Evolutionary conservation across 2,888 invertebrate species (phyloP).

Genomic region (Cheilosia vernalis): DNA sequence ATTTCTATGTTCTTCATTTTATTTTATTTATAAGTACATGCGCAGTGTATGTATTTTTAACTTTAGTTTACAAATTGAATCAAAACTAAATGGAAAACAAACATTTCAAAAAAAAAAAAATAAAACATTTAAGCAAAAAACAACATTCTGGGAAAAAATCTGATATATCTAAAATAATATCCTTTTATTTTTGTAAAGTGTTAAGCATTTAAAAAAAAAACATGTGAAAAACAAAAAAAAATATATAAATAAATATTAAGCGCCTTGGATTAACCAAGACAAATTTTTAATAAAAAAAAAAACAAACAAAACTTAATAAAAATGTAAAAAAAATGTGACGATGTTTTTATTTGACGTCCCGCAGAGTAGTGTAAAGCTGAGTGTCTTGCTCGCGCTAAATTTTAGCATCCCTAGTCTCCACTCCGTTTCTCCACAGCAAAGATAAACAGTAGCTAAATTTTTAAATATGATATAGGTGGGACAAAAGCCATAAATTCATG

Average conservation of each 20-base stretch:
- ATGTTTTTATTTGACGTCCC: constrained; percentile 29
- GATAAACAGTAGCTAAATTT: too few species aligned
- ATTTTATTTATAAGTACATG: constrained; percentile 12
- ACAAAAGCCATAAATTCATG: too few species aligned
- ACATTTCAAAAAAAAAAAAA: constrained; percentile 21
- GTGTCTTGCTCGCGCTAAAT: too few species aligned
- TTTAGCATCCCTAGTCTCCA: too few species aligned
- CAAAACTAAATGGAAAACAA: constrained; percentile 8
- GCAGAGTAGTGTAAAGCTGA: too few species aligned
- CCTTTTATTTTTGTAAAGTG: constrained; percentile 75
- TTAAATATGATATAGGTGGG: too few species aligned
- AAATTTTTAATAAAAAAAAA: constrained; percentile 73
- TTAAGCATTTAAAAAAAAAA: constrained; percentile 72
- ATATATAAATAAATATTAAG: constrained; percentile 71
- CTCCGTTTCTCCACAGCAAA: too few species aligned
- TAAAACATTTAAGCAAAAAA: constrained; percentile 52
- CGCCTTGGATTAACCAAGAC: constrained; percentile 73
- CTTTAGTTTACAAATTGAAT: constrained; percentile 20
- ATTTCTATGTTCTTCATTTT: constrained; percentile 24
- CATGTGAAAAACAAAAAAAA: constrained; percentile 50
- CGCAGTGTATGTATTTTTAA: background rate
- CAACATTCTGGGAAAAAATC: constrained; percentile 69
- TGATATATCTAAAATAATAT: constrained; percentile 72
- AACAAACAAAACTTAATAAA: constrained; percentile 51
- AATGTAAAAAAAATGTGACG: constrained; percentile 36